Conservation (phyloP, 1,140 invertebrate genomes). For the Drosophila takahashii region DNA sequence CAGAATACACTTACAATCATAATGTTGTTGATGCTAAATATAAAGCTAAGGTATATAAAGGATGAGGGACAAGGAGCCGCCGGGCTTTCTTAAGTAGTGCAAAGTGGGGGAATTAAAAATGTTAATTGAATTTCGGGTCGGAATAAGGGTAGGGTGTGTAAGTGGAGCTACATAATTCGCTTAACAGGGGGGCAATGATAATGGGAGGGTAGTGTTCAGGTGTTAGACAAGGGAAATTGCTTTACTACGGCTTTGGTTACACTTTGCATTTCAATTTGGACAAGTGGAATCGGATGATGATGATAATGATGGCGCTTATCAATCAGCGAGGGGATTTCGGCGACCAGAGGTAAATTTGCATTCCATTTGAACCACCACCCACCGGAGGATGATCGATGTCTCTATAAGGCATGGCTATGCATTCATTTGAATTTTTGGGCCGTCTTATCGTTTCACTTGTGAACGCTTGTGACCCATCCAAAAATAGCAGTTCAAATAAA, state of each 20-base stretch:
- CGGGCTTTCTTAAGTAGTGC: slow-evolving; percentile 26
- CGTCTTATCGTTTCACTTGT: slow-evolving; percentile 6
- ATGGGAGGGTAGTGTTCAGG: background rate
- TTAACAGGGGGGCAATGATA: background rate
- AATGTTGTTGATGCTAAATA: slow-evolving; percentile 16
- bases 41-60: slow-evolving; percentile 1
- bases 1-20: background rate
- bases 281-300: slow-evolving; percentile 12
- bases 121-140: slow-evolving; percentile 41
- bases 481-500: slow-evolving; percentile 53
- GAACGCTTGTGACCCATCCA: slow-evolving; percentile 9
- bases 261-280: slow-evolving; percentile 38
- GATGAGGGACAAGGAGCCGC: background rate
- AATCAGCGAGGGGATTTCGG: slow-evolving; percentile 37
- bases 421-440: background rate
- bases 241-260: slow-evolving; percentile 23
- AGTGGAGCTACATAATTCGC: slow-evolving; percentile 35
- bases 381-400: slow-evolving; percentile 36
- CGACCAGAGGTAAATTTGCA: slow-evolving; percentile 42
- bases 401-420: slow-evolving; percentile 19
- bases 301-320: slow-evolving; percentile 24
- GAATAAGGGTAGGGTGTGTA: background rate
- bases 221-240: slow-evolving; percentile 17
- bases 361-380: slow-evolving; percentile 16
- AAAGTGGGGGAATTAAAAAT: slow-evolving; percentile 47